Evolutionary conservation across 2,113 vertebrate genomes (phyloP), one percentile per base, ranked within the genome.

Genomic region (Oxyruncus cristatus): DNA sequence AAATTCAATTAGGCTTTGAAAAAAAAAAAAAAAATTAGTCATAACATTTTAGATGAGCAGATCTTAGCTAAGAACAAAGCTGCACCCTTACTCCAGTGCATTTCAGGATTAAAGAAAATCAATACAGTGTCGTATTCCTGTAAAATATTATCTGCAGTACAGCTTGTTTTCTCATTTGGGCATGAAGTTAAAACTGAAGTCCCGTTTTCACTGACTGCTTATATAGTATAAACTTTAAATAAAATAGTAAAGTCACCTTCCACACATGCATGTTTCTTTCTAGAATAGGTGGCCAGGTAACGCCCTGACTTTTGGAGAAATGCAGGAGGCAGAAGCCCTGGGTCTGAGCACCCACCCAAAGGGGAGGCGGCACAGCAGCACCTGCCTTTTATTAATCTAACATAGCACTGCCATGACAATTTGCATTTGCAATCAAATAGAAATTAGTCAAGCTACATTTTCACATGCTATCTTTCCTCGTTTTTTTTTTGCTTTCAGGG

Each of bases 51-150:
- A 88, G 89, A 94, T 77, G 92, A 96, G 95, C 86, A 90, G 74
- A 89, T 94, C 73, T 42, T 72, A 91, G 86, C 61, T 93, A 95
- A 95, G 91, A 96, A 97, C 91, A 88, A 96, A 96, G 70, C 42
- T 88, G 41, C 19, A 68, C 21, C 39, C 41, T 79, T 85, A 19
- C 76, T 90, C 47, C 41, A 70, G 47, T 39, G 42, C 59, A 94
- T 59, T 87, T 87, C 66, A 85, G 71, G 49, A 94, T 55, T 37
- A 47, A 87, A 94, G 67, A 63, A 96, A 95, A 96, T 87, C 72
- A 87, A 70, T 77, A 41, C 21, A 39, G 9, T 63, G 33, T 37
- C 67, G n/a, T 70, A 70, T 33, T 55, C 35, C 49, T 90, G 92
- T 62, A 85, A 91, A 89, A 93, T 77, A 61, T 46, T 58, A 81